Evolutionary conservation across 2,113 vertebrate genomes (phyloP), one percentile per base, ranked within the genome.

Genomic region (Lethenteron camtschaticum): DNA sequence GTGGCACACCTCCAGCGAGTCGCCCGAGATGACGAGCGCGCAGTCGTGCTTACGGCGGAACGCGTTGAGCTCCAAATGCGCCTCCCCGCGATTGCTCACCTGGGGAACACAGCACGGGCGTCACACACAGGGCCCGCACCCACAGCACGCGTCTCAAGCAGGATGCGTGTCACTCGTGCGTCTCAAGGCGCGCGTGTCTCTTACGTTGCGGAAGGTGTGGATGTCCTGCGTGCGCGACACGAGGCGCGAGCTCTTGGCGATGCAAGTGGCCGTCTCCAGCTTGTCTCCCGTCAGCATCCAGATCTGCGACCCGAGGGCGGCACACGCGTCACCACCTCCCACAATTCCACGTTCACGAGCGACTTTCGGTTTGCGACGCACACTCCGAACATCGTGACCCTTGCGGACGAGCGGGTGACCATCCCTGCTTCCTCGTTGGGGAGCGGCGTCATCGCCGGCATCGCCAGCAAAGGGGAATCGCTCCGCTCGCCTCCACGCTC

Each of bases 241-340:
- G 75, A 96, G 77, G 57, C 90, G 94, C 59, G 94, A 96, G 76
- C 94, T 99, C 77, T 96, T 96, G 1, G 91, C 91, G 66, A 96
- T 96, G 77, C 90, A 97, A 0, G 91, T 97, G 1, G 94, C 94
- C 0, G 94, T 97, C 76, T 97, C 94, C 1, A 97, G 82, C 72
- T 97, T 97, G 77, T 97, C 94, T 10, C 94, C 94, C 0, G 94
- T 97, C 74, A 97, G 77, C 94, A 97, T 97, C 94, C 94, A 97
- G 76, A 96, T 85, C 87, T 89, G 73, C 24, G 77, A 78, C 57
- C n/a, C n/a, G 24, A 9, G 10, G 24, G n/a, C n/a, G 24, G 63
- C n/a, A 66, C n/a, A 9, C n/a, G n/a, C n/a, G 24, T 66, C 63
- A 66, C 63, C 8, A 16, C 41, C 41, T 41, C 41, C 41, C 41